Evolutionary conservation across 2,113 vertebrate species (phyloP).

Genomic region (Cyanoramphus novaezelandiae): DNA sequence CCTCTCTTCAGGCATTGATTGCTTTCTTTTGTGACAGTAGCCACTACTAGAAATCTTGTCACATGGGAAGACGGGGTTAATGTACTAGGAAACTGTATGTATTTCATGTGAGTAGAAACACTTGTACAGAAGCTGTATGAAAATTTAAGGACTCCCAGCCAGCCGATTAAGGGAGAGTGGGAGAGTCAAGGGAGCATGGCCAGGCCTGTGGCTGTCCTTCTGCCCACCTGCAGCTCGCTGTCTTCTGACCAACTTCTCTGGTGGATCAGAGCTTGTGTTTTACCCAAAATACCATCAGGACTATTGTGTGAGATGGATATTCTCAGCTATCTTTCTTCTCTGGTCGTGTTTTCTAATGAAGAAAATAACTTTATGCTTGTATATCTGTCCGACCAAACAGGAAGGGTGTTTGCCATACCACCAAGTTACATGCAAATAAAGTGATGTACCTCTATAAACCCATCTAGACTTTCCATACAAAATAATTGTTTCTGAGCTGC

Average conservation of each 20-base stretch:
- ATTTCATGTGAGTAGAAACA: not conserved
- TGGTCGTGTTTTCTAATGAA: not conserved
- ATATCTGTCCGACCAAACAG: not conserved
- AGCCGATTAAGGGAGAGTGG: accelerated
- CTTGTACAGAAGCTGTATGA: not conserved
- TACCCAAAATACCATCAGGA: not conserved
- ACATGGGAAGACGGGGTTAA: not conserved
- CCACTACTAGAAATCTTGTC: not conserved
- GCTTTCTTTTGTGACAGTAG: not conserved
- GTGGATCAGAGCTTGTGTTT: not conserved
- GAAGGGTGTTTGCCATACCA: not conserved
- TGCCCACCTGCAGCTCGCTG: not conserved
- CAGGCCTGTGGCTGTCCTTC: not conserved
- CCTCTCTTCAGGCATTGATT: not conserved
- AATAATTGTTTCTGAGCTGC: not conserved
- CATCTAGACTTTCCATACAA: not conserved
- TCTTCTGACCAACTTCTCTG: not conserved
- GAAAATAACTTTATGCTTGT: not conserved
- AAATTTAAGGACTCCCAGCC: not conserved
- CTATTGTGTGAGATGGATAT: not conserved
- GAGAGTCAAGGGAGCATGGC: not conserved
- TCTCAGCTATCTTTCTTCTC: not conserved
- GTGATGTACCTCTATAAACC: not conserved
- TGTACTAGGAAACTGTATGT: not conserved
- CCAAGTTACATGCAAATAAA: not conserved